Evolutionary conservation across 1,140 invertebrate species (phyloP), one percentile per base, ranked within the genome.

Genomic region (Pachyrhynchus sulphureomaculatus): DNA sequence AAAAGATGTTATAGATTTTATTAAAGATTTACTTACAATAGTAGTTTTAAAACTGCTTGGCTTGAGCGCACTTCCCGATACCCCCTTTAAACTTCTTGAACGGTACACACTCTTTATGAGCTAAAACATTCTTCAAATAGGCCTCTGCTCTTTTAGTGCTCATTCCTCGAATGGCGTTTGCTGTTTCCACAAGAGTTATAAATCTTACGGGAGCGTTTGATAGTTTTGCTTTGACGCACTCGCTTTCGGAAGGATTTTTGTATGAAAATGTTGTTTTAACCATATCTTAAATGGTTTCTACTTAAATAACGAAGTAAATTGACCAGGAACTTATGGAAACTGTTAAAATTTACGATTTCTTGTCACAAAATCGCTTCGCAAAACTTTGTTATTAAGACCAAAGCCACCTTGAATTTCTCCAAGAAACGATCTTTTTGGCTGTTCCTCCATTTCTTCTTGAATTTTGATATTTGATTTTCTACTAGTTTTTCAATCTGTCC

Each of bases 51-150:
- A 68, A 72, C 44, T 68, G 62, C 49, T 71, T 72, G 4, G 69
- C 68, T 68, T 78, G 68, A 6, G 66, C 60, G 15, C 65, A 68
- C 36, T 56, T 62, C 17, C 71, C 71, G 15, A 72, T 51, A 39
- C 69, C 69, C 13, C 69, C 52, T 47, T 65, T 68, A 36, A 63
- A 70, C 52, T 57, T 67, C 37, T 41, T 64, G 41, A 72, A 70
- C 2, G 71, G 66, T 2, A 71, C 65, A 26, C 71, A 72, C 61
- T 71, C 69, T 34, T 65, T 68, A 3, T 66, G 61, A 18, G 32
- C 55, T 2, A 66, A 20, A 0, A 71, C 64, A 34, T 71, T 68
- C 45, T 66, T 68, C 29, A 71, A 60, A 53, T 69, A 71, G 13
- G 64, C 51, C 9, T 58, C 45, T 2, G 70, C 70, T 32, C 67